Evolutionary conservation across 2,888 invertebrate species (phyloP), one percentile per base, ranked within the genome.

Genomic region (Cantharis flavilabris): DNA sequence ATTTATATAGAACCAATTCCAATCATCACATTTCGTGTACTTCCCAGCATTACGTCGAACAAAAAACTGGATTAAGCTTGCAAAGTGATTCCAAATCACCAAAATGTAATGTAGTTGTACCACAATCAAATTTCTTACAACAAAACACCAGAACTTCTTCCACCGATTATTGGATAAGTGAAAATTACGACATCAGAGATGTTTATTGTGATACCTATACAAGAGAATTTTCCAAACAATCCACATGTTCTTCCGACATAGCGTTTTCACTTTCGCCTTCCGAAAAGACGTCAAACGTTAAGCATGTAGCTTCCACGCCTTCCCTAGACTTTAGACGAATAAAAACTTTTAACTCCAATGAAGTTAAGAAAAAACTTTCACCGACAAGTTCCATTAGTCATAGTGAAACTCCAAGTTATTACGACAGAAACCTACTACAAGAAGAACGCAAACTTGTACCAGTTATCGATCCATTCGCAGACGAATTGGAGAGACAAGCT

Each of bases 401-500:
- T 23, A 71, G 69, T 3, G 76, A 70, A 69, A 71, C 62, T 49
- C 49, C 49, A 49, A 49, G 49, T 16, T 20, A 30, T 69, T 28
- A 14, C 69, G 14, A 69, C 9, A 28, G 28, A 69, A 14, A 30
- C 62, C 23, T 5, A 5, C 23, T 5, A 5, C 33, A 11, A 16
- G 63, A 62, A 13, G 16, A 71, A 62, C 18, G 3, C 30, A 73
- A 73, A 16, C 65, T 64, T 23, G 18, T 23, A 28, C 9, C 67
- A 14, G 23, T 65, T 71, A 14, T 62, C 69, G 9, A 69, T 30
- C n/a, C 65, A 77, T 75, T 77, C 75, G 87, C 88, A 0, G 92
- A 92, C 75, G 92, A 92, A 82, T 84, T 92, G 69, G 92, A 92
- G 84, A 90, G 90, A 78, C 90, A 92, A 84, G 92, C 92, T 1